Conservation (phyloP, 2,113 vertebrate species). For the Lagenorhynchus albirostris region DNA sequence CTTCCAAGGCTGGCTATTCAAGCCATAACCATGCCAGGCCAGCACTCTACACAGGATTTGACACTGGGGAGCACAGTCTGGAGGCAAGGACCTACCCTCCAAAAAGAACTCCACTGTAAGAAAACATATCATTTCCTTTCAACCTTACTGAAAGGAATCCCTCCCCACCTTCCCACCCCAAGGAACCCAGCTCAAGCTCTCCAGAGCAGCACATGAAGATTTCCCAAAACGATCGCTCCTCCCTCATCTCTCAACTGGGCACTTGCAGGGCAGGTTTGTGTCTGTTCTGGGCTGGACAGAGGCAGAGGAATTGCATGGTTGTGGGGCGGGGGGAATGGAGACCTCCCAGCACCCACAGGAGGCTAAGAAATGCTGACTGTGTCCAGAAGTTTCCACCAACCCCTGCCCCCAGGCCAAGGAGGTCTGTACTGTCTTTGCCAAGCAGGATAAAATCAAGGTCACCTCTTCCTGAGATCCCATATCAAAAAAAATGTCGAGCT, state of each 20-base stretch:
- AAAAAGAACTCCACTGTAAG: neutral
- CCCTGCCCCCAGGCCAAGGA: neutral
- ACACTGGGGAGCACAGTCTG: neutral
- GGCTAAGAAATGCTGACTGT: neutral
- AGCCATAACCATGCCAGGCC: neutral
- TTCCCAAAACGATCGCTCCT: neutral
- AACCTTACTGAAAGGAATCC: neutral
- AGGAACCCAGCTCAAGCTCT: neutral
- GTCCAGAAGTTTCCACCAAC: neutral
- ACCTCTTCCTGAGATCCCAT: neutral
- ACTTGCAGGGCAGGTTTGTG: neutral
- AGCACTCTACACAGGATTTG: neutral
- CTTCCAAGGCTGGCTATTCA: neutral
- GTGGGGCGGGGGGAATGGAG: fast-evolving
- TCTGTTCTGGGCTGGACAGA: neutral
- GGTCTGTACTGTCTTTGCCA: neutral
- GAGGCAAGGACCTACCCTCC: neutral
- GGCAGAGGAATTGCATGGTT: neutral
- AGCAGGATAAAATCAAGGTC: neutral
- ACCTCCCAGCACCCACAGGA: neutral
- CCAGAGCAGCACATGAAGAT: neutral
- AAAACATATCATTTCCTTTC: neutral
- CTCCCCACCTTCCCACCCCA: neutral
- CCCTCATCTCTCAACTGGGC: neutral
- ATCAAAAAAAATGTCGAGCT: neutral